Percentiles rank a stretch among this genome's conserved stretches.
These are phyloP conservation scores for Zaprionus nigranus DNA, from an alignment of 1,140 invertebrate species.

Conservation along the genomic window DNA sequence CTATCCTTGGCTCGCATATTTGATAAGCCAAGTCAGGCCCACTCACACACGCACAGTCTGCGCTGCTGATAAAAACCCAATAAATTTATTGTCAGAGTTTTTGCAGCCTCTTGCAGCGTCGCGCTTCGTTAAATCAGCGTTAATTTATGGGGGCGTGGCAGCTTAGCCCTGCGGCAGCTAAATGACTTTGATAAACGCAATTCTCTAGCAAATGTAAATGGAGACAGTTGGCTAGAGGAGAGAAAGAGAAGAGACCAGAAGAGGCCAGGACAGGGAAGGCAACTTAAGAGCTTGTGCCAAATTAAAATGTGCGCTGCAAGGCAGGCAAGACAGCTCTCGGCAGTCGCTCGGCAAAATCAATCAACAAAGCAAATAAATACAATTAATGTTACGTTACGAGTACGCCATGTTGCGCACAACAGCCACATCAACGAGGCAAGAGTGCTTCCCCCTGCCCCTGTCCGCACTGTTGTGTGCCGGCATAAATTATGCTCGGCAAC, in stretches of 20 bases:
- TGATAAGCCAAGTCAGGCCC: conserved; percentile 36
- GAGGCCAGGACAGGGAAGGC: neutral
- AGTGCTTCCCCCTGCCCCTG: neutral
- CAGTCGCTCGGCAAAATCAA: conserved; percentile 58
- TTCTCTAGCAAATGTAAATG: conserved; percentile 51
- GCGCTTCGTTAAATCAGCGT: conserved; percentile 76
- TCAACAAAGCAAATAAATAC: conserved; percentile 79
- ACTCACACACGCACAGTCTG: conserved; percentile 4
- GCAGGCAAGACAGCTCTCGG: neutral
- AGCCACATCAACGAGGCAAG: neutral
- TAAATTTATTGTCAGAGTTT: conserved; percentile 73
- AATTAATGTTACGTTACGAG: conserved; percentile 78
- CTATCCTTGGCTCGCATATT: conserved; percentile 48
- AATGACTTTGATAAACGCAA: conserved; percentile 80
- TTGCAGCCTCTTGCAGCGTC: conserved; percentile 15
- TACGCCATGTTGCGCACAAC: conserved; percentile 54
- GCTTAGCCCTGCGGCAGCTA: conserved; percentile 46
- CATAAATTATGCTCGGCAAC: conserved; percentile 60
- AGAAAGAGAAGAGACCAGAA: neutral
- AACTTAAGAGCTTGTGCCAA: conserved; percentile 6
- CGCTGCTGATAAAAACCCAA: conserved; percentile 69
- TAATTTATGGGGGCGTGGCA: conserved; percentile 75
- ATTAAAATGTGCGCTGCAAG: conserved; percentile 40
- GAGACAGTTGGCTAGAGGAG: conserved; percentile 7
- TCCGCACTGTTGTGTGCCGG: conserved; percentile 2